Evolutionary conservation across 2,888 invertebrate genomes (phyloP), one percentile per base, ranked within the genome.

Genomic region (Xanthostigma xanthostigma): DNA sequence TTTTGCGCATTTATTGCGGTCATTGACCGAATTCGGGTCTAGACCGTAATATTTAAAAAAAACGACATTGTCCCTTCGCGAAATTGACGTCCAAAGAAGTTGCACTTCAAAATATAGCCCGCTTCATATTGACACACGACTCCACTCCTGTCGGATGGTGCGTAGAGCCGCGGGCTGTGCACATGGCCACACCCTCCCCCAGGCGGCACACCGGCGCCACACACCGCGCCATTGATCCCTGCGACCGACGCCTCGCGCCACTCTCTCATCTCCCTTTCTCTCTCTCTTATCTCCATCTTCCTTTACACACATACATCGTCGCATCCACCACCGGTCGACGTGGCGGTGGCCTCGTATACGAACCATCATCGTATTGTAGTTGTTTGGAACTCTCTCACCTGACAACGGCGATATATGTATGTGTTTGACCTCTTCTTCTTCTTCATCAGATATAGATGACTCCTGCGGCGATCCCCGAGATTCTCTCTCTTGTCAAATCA

Each of bases 341-440:
- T 48, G 47, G 52, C 47, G 52, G 45, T 52, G 45, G 49, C 49
- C 49, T 49, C 41, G 46, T 46, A 40, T 45, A 41, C 39, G 41
- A 40, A 11, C 42, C 48, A 53, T 52, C 46, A 46, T 48, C 51
- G 44, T 45, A 49, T 51, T 51, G 49, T 51, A 44, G 27, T 27
- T 27, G 27, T 27, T 27, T 27, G 27, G 27, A 6, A 27, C 27
- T 27, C 27, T 27, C 27, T 27, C 27, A 27, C 27, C 27, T 27
- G 27, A 27, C 27, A 27, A 6, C 27, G 27, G 27, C 27, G 27
- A 27, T 27, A 6, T 27, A 27, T 27, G 27, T 27, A 27, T 27
- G 27, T 27, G 27, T 27, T n/a, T 27, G 27, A 27, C 27, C 27
- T 27, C 27, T 27, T 27, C 27, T 27, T 27, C 27, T 27, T 27